These are phyloP conservation scores for Brevimyrus niger DNA, from an alignment of 2,113 vertebrate species.

Conservation along the genomic window DNA sequence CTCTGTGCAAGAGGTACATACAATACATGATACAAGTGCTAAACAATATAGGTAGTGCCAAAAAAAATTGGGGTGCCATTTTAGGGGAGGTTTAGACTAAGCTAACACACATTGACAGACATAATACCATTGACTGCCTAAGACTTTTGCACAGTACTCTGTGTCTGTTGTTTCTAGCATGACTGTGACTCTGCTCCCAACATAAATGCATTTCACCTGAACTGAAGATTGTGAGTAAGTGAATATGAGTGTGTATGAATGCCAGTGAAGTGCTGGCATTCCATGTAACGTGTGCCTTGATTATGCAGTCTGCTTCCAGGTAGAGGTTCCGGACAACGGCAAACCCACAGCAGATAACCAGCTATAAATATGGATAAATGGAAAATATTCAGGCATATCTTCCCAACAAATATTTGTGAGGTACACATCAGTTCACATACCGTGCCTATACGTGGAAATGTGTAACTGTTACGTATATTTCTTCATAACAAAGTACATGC, in stretches of 20 bases:
- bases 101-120: background rate
- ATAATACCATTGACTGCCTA: background rate
- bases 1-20: background rate
- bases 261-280: background rate
- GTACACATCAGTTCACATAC: background rate
- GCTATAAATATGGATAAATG: background rate
- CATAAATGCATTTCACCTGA: background rate
- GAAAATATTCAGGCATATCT: background rate
- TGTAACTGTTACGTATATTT: background rate
- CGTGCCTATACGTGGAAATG: background rate
- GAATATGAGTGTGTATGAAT: background rate
- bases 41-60: background rate
- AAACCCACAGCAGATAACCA: background rate
- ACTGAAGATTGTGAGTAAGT: background rate
- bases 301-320: background rate
- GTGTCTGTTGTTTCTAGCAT: background rate
- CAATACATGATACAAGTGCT: background rate
- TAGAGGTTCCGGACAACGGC: background rate
- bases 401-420: background rate
- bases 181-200: background rate
- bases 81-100: background rate
- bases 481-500: background rate
- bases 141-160: background rate
- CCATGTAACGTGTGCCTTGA: background rate
- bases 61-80: background rate